Conservation (phyloP, 2,888 invertebrate species). For the Punctoribates punctum region DNA sequence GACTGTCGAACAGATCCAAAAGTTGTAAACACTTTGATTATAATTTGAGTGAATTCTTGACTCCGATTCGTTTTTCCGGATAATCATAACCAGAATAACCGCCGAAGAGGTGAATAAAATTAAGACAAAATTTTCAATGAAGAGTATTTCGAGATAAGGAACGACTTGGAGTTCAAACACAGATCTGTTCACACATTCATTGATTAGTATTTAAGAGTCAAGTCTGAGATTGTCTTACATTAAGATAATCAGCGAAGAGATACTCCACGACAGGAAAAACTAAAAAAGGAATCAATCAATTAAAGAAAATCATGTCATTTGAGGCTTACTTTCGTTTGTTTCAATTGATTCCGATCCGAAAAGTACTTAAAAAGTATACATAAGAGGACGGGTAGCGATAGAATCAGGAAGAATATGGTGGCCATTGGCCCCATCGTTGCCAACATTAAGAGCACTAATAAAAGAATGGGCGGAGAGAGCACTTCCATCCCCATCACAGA, state of each 20-base stretch:
- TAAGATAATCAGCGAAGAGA: neutral
- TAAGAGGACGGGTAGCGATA: neutral
- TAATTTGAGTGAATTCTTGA: neutral
- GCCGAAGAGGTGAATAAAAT: conserved; percentile 55
- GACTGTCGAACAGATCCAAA: conserved; percentile 28
- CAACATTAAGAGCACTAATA: neutral
- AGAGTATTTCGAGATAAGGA: conserved; percentile 66
- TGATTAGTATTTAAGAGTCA: neutral
- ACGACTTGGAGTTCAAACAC: conserved; percentile 58
- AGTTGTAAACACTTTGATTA: neutral
- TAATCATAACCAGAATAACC: conserved; percentile 10
- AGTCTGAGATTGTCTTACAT: neutral
- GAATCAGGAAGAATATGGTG: neutral
- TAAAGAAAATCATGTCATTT: neutral
- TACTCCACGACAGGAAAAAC: conserved; percentile 22
- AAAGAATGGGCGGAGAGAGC: neutral
- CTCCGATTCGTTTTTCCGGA: conserved; percentile 29
- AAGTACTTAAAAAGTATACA: neutral
- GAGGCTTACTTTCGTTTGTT: conserved; percentile 18
- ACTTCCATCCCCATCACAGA: neutral
- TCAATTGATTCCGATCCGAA: neutral
- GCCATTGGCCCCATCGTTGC: neutral
- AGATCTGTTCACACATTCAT: conserved; percentile 50
- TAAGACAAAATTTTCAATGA: conserved; percentile 63
- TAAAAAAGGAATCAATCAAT: neutral